Evolutionary conservation across 2,113 vertebrate species (phyloP).

Genomic region (Budorcas taxicolor): DNA sequence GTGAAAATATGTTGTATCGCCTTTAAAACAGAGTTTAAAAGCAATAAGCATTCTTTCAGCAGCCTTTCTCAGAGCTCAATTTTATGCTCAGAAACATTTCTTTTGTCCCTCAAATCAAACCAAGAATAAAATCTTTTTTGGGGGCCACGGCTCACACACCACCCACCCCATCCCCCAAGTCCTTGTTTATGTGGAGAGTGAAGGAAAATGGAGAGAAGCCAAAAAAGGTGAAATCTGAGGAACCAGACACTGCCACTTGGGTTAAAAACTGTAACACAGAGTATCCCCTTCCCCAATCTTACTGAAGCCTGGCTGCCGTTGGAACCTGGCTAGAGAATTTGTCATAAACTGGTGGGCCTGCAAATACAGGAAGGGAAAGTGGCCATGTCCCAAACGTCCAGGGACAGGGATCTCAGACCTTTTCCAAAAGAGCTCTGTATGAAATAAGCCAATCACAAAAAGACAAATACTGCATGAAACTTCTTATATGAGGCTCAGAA

Average conservation of each 20-base stretch:
- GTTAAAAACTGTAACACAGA: not conserved
- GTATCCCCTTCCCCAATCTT: not conserved
- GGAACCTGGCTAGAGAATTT: conserved; percentile 22
- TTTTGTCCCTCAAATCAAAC: not conserved
- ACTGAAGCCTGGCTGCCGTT: not conserved
- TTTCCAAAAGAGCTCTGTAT: not conserved
- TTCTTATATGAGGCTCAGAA: not conserved
- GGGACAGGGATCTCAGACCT: not conserved
- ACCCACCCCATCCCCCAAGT: not conserved
- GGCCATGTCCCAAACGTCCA: not conserved
- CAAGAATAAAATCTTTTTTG: not conserved
- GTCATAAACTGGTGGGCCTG: not conserved
- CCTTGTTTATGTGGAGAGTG: conserved; percentile 12
- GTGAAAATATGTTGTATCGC: not conserved
- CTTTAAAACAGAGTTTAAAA: conserved; percentile 9
- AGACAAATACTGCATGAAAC: not conserved
- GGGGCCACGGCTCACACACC: not conserved
- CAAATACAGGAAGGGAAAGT: not conserved
- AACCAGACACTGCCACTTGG: not conserved
- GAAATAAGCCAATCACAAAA: not conserved
- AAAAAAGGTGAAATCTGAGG: not conserved
- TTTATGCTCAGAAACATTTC: not conserved
- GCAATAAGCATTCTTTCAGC: not conserved
- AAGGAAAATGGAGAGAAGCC: not conserved
- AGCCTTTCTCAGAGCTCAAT: not conserved